Percentiles rank a stretch among this genome's conserved stretches.
These are phyloP conservation scores for Agelas oroides DNA, from an alignment of 37 sponge, comb jelly and placozoan species.

Conservation along the genomic window DNA sequence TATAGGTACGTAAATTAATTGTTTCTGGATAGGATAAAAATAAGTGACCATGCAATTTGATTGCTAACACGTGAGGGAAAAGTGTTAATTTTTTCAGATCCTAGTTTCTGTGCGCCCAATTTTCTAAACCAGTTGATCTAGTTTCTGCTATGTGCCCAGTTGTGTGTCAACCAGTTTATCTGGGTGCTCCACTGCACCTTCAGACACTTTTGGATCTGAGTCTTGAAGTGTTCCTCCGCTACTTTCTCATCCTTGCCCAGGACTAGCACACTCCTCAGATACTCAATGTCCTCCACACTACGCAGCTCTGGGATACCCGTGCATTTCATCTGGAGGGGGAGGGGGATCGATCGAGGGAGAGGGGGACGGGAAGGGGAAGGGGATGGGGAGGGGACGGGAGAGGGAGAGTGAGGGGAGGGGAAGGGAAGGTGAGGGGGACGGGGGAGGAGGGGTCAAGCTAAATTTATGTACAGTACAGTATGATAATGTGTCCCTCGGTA, in stretches of 20 bases:
- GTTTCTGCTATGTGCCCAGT: conserved; percentile 41
- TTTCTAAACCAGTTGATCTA: no score
- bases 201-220: conserved; percentile 76
- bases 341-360: no score
- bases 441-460: no score
- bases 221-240: conserved; percentile 79
- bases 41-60: no score
- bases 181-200: conserved; percentile 84
- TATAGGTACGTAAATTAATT: no score
- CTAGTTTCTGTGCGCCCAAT: no score
- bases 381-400: background rate
- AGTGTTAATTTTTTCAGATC: no score
- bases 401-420: conserved; percentile 3
- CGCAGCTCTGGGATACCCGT: conserved; percentile 94
- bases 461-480: no score
- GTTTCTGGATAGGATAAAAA: no score
- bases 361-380: background rate
- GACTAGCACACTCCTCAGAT: conserved; percentile 75
- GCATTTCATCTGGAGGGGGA: conserved; percentile 86
- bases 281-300: conserved; percentile 87
- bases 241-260: conserved; percentile 63
- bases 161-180: conserved; percentile 80
- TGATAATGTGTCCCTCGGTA: no score
- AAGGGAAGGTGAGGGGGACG: background rate
- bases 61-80: no score